Base-by-base conservation (phyloP, 2,797 vertebrate species). In the Etheostoma perlongum region DNA sequence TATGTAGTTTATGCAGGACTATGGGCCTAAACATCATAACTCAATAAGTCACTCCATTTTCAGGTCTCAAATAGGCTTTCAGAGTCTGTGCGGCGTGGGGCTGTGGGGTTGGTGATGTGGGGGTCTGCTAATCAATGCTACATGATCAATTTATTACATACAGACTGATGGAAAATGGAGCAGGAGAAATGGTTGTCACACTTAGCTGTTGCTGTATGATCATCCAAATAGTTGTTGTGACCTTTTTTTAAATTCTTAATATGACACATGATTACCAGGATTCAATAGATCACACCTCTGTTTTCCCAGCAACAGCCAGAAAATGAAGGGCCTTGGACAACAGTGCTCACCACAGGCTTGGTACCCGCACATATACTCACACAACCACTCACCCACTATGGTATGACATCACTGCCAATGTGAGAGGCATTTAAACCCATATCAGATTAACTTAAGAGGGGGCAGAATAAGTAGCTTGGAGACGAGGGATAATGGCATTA, bases 371-470 rank as follows among this genome's bases (percentile, higher is more conserved):
- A 53, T 18, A 62, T 18, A 61, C 53, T 30, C 70, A 74, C 74
- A 70, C 62, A 60, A 49, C 30, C 78, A 76, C 73, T 49, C 62
- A 64, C 44, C 85, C 65, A 75, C 53, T 52, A 84, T 68, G 74
- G 69, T 76, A 85, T 90, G 89, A 90, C 85, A 88, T 88, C 90
- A 84, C 74, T 78, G 67, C 70, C 73, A 83, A 62, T 81, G 72
- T 84, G 82, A 84, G 77, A 81, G 67, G 67, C 86, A 82, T 91
- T 93, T 91, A 93, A 90, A 91, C 72, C 85, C 81, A 87, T 92
- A 92, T 92, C 90, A 90, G 91, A 93, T 93, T 92, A 90, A 91
- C 53, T 81, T 65, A 83, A 85, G 79, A 85, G 81, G 72, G 81
- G 77, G 73, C 51, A 54, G 55, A 77, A 72, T 88, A 85, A 89